Conservation (phyloP, 2,797 vertebrate genomes). For the Sphaeramia orbicularis region DNA sequence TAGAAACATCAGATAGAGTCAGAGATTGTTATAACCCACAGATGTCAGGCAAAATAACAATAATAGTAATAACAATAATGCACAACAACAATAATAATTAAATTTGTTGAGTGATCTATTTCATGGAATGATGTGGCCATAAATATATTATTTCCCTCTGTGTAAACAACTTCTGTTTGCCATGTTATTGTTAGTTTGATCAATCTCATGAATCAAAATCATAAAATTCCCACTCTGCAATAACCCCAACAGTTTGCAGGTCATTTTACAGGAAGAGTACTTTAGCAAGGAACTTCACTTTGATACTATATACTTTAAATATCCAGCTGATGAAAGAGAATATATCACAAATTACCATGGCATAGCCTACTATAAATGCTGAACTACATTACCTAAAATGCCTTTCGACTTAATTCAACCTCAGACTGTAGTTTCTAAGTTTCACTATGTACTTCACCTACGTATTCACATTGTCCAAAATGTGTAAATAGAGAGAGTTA, state of each 20-base stretch:
- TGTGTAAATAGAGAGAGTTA: fast-evolving
- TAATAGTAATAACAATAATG: no score
- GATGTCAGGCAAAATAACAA: no score
- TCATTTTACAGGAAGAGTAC: no score
- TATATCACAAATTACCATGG: no score
- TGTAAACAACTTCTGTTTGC: neutral
- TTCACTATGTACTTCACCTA: neutral
- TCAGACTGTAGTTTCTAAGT: neutral
- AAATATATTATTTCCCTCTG: neutral
- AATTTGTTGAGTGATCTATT: no score
- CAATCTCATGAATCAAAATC: neutral
- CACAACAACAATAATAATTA: no score
- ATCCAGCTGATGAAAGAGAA: neutral
- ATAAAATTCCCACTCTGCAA: neutral
- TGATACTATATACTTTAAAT: neutral
- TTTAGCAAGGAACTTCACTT: neutral
- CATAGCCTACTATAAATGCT: neutral
- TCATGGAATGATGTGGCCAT: neutral
- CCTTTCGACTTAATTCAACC: constrained; percentile 23
- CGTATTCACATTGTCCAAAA: neutral
- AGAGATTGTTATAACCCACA: no score
- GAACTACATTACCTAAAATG: constrained; percentile 55
- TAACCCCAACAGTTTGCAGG: neutral
- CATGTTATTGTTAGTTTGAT: neutral
- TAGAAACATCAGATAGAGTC: no score